A percentile compares a stretch with the other conserved stretches of the same genome.
phyloP scores from a whole-genome alignment of 2,888 invertebrate genomes.

The Caenorhabditis sinica region DNA sequence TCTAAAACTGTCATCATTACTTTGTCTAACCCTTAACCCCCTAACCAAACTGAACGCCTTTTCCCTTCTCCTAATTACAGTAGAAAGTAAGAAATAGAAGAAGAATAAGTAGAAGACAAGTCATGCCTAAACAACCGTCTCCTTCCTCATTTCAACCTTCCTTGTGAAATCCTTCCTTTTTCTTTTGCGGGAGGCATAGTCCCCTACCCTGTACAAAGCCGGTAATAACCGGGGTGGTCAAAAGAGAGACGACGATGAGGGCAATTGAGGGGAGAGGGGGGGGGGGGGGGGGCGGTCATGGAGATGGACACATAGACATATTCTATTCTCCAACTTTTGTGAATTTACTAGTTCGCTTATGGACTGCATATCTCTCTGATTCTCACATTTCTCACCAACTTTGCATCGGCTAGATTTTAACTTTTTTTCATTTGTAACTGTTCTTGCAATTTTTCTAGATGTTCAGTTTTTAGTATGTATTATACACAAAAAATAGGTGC shows the following conservation, averaged over 20 bases:
- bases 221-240: constrained; percentile 41
- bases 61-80: background rate
- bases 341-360: background rate
- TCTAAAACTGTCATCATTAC: no score
- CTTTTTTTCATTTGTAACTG: background rate
- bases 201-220: constrained; percentile 31
- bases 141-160: background rate
- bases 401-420: no score
- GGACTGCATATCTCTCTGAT: background rate
- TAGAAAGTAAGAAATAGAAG: background rate
- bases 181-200: background rate
- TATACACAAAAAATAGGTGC: no score
- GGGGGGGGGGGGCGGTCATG: constrained; percentile 9
- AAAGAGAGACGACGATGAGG: constrained; percentile 12
- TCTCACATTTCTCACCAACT: background rate
- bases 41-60: no score
- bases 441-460: no score
- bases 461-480: no score
- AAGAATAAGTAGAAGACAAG: no score
- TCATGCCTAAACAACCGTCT: constrained; percentile 8
- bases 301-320: constrained; percentile 10
- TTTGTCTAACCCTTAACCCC: no score
- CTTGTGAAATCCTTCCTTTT: background rate
- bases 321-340: background rate
- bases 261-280: constrained; percentile 5